Evolutionary conservation across 2,113 vertebrate genomes (phyloP).

Genomic region (Cercocebus atys): DNA sequence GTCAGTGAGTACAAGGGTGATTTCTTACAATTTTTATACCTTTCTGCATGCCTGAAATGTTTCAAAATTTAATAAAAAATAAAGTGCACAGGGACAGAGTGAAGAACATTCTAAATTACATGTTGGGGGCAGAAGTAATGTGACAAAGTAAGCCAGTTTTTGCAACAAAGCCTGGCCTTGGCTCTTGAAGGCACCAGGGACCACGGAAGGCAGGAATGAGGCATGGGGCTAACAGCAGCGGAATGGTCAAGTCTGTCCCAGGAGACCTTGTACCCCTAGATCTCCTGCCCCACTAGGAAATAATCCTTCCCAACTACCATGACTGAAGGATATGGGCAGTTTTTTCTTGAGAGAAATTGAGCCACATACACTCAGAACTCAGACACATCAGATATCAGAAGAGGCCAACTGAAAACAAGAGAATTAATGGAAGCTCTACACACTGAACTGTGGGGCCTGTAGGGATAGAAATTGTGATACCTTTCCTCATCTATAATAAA

Average conservation of each 20-base stretch:
- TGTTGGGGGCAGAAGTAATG: not conserved
- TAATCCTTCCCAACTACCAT: not conserved
- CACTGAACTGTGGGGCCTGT: not conserved
- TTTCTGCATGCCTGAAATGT: not conserved
- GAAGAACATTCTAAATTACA: not conserved
- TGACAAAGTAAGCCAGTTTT: not conserved
- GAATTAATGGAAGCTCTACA: not conserved
- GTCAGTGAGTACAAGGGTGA: not conserved
- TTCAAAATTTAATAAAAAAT: not conserved
- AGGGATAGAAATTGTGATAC: fast-evolving
- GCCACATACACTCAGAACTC: not conserved
- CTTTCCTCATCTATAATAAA: not conserved
- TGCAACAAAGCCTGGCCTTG: not conserved
- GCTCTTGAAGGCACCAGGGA: not conserved
- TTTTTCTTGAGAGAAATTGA: not conserved
- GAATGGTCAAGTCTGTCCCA: not conserved
- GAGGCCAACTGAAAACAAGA: not conserved
- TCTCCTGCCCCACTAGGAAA: not conserved
- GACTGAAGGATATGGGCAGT: not conserved
- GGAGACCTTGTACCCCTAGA: not conserved
- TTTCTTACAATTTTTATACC: not conserved
- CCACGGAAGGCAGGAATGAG: not conserved
- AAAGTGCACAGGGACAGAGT: not conserved
- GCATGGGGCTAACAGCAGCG: not conserved
- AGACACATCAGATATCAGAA: not conserved